Conservation (phyloP, 2,113 vertebrate species). For the Chloropsis hardwickii region DNA sequence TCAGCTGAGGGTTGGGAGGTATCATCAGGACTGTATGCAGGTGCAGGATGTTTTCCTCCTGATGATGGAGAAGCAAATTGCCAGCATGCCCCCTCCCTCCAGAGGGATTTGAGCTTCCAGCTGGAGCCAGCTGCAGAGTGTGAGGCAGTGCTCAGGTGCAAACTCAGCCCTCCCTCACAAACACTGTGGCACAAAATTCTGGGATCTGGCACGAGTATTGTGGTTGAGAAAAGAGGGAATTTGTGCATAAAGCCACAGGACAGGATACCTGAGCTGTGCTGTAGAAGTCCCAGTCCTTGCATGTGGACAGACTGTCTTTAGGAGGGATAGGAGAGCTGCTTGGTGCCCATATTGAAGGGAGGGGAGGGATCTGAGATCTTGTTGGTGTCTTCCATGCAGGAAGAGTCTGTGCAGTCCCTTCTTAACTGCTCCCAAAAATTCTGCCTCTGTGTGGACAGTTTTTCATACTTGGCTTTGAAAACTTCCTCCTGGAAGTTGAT, state of each 20-base stretch:
- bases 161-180: not conserved
- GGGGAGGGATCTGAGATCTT: not conserved
- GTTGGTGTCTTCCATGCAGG: not conserved
- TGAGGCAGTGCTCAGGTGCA: not conserved
- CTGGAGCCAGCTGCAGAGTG: not conserved
- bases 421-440: not conserved
- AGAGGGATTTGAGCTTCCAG: not conserved
- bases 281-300: not conserved
- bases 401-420: not conserved
- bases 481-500: not conserved
- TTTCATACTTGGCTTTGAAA: not conserved
- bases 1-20: not conserved
- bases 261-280: not conserved
- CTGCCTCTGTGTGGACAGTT: not conserved
- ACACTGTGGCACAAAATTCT: not conserved
- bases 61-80: not conserved
- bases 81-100: not conserved
- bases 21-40: not conserved
- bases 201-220: accelerated
- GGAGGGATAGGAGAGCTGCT: not conserved
- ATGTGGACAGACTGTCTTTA: accelerated
- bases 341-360: not conserved
- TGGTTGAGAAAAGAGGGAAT: not conserved
- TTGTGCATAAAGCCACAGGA: not conserved
- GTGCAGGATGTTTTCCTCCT: not conserved